Percentiles rank a stretch among this genome's conserved stretches.
These are phyloP conservation scores for Ursus arctos DNA, from an alignment of 2,113 vertebrate species.

Conservation along the genomic window DNA sequence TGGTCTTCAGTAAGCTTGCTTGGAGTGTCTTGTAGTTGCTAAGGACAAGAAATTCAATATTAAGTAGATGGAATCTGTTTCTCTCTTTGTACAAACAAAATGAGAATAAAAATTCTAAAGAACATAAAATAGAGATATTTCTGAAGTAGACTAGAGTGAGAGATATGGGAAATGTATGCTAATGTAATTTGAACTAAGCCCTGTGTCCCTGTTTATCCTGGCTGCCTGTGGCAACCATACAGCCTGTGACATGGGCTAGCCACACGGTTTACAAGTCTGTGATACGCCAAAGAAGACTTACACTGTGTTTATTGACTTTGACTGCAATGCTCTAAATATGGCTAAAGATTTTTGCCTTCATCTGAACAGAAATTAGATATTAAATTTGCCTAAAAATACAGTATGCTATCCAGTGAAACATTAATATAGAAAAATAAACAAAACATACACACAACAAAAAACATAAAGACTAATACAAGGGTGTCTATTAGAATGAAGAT, in stretches of 20 bases:
- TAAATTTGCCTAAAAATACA: constrained; percentile 41
- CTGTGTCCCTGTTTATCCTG: neutral
- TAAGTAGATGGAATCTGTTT: constrained; percentile 34
- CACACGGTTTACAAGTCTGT: neutral
- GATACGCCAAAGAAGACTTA: neutral
- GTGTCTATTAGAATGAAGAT: neutral
- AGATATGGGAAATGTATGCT: neutral
- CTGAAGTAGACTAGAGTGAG: neutral
- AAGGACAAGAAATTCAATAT: constrained; percentile 65
- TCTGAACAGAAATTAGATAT: constrained; percentile 31
- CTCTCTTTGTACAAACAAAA: constrained; percentile 53
- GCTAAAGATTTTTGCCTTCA: constrained; percentile 31
- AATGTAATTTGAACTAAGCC: neutral
- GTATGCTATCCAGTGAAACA: neutral
- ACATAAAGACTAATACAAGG: neutral
- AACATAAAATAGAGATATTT: constrained; percentile 46
- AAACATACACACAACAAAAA: neutral
- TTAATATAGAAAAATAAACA: constrained; percentile 44
- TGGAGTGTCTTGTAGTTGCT: constrained; percentile 89
- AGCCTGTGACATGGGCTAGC: neutral
- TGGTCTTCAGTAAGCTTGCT: constrained; percentile 84
- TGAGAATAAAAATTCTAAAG: constrained; percentile 56
- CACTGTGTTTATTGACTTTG: neutral
- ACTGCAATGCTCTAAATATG: neutral
- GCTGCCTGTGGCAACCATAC: neutral